Conservation (phyloP, 2,888 invertebrate species). For the Steinernema hermaphroditum region DNA sequence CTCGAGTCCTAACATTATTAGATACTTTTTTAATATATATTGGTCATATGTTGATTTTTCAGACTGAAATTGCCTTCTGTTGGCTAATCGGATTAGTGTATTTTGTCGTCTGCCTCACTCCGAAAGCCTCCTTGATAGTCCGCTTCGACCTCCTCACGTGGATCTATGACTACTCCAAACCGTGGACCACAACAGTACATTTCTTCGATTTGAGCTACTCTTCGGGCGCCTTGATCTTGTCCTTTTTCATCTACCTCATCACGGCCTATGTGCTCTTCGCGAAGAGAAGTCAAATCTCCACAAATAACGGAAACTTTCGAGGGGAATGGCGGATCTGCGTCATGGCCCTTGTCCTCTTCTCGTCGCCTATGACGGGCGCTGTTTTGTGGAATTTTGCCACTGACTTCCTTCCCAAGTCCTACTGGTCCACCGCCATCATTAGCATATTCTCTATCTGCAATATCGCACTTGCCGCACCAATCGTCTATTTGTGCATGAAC, state of each 20-base stretch:
- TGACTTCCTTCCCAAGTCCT: neutral
- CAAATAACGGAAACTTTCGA: neutral
- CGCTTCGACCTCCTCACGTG: neutral
- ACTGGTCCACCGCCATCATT: neutral
- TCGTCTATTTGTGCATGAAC: neutral
- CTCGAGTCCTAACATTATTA: too few species aligned
- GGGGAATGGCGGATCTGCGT: slow-evolving; percentile 6
- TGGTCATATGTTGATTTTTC: too few species aligned
- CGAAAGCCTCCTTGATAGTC: neutral
- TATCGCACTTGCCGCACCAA: neutral
- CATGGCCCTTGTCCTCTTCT: slow-evolving; percentile 11
- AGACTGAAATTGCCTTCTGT: neutral
- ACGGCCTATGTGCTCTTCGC: neutral
- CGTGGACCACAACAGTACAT: neutral
- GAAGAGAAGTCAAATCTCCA: neutral
- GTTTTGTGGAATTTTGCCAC: neutral
- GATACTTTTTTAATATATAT: too few species aligned
- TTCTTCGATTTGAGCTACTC: neutral
- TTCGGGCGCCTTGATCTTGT: neutral
- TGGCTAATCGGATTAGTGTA: neutral
- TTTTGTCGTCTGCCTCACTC: neutral
- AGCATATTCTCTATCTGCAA: slow-evolving; percentile 1
- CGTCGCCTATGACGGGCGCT: neutral
- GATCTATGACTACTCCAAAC: neutral
- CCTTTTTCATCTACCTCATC: slow-evolving; percentile 7